phyloP scores from a whole-genome alignment of 2,888 invertebrate species.

The Chorisops tibialis region DNA sequence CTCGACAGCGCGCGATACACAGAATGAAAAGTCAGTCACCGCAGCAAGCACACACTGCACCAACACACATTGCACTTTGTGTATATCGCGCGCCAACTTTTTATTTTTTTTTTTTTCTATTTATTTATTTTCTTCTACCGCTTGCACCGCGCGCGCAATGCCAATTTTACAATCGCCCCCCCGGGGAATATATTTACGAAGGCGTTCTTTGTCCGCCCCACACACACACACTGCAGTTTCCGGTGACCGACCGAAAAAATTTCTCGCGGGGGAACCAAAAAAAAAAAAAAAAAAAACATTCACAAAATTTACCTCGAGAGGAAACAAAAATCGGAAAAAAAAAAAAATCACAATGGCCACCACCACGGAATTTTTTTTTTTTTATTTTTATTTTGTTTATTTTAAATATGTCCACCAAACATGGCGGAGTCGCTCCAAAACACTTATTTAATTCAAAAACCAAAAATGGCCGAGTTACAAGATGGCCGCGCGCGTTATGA shows the following conservation, averaged over 20 bases:
- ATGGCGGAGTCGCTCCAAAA: conserved; percentile 57
- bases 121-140: too few species aligned
- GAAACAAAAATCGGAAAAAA: conserved; percentile 7
- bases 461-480: conserved; percentile 62
- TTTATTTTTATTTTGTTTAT: conserved; percentile 39
- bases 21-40: too few species aligned
- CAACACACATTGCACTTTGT: too few species aligned
- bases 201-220: not conserved
- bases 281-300: not conserved
- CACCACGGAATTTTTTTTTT: not conserved
- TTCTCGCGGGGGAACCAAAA: not conserved
- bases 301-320: not conserved
- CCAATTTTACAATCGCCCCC: not conserved
- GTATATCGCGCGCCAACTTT: too few species aligned
- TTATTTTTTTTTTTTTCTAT: too few species aligned
- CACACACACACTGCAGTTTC: not conserved
- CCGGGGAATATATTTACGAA: too few species aligned
- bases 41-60: too few species aligned
- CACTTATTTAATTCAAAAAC: conserved; percentile 38
- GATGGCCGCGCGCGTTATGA: not conserved
- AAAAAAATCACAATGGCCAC: conserved; percentile 11
- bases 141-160: too few species aligned
- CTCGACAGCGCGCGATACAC: too few species aligned
- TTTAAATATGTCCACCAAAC: conserved; percentile 71
- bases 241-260: not conserved